Evolutionary conservation across 2,797 vertebrate genomes (phyloP).

Genomic region (Tiaroga cobitis): DNA sequence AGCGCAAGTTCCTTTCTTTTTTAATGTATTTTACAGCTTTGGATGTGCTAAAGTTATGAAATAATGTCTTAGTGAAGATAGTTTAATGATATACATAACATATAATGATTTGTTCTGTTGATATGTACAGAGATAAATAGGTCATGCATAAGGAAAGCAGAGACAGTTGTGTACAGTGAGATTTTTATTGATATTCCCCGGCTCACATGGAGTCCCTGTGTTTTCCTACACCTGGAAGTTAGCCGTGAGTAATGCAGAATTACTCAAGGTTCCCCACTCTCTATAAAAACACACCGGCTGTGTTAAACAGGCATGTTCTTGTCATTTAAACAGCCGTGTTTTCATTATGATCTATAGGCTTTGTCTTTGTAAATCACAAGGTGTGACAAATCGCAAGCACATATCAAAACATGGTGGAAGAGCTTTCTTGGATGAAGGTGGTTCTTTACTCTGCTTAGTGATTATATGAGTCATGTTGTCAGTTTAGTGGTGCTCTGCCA

Average conservation of each 20-base stretch:
- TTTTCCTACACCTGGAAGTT: slow-evolving; percentile 59
- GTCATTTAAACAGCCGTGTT: slow-evolving; percentile 54
- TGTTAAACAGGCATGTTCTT: slow-evolving; percentile 70
- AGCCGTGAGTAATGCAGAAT: slow-evolving; percentile 68
- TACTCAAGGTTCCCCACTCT: slow-evolving; percentile 63
- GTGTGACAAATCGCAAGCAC: slow-evolving; percentile 45
- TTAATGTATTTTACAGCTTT: slow-evolving; percentile 39
- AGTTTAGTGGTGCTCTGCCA: slow-evolving; percentile 45
- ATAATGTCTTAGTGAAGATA: slow-evolving; percentile 28
- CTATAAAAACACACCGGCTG: slow-evolving; percentile 61
- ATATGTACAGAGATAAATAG: not conserved
- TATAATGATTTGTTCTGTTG: slow-evolving; percentile 45
- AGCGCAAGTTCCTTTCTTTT: slow-evolving; percentile 39
- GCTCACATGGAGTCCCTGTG: slow-evolving; percentile 33
- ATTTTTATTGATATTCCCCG: slow-evolving; percentile 63
- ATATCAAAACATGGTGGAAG: slow-evolving; percentile 41
- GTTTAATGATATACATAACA: slow-evolving; percentile 34
- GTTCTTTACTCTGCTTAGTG: slow-evolving; percentile 38
- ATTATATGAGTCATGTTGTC: slow-evolving; percentile 55
- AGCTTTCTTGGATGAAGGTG: slow-evolving; percentile 46
- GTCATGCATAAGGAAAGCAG: not conserved
- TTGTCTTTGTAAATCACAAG: slow-evolving; percentile 53
- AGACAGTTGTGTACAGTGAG: slow-evolving; percentile 28
- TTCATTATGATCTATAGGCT: slow-evolving; percentile 47
- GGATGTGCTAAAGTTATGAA: slow-evolving; percentile 25